Percentiles rank a stretch among this genome's conserved stretches.
Conservation (phyloP, 2,113 vertebrate species). For the Mobula birostris region DNA sequence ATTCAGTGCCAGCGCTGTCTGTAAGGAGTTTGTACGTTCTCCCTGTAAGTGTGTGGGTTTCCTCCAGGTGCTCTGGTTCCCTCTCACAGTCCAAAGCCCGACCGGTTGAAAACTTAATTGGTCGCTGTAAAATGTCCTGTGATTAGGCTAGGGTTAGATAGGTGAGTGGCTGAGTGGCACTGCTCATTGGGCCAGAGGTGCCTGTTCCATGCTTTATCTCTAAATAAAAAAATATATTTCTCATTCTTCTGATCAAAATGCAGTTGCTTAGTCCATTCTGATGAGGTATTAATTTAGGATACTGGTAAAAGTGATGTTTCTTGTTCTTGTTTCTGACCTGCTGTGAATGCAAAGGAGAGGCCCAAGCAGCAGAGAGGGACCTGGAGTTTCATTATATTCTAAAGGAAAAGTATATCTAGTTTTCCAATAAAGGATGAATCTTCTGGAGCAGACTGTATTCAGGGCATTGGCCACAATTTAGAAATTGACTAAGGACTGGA, state of each 20-base stretch:
- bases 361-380: background rate
- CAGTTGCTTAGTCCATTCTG: background rate
- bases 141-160: no score
- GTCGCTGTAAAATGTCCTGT: no score
- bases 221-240: no score
- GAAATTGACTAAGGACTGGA: background rate
- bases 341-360: background rate
- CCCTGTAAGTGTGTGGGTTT: no score
- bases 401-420: background rate
- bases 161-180: no score
- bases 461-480: background rate
- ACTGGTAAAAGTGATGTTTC: background rate
- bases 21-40: no score
- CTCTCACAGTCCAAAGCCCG: no score
- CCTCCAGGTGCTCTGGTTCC: no score
- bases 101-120: no score
- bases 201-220: no score
- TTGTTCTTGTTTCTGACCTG: background rate
- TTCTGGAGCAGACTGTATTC: background rate
- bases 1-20: no score
- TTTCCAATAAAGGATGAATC: background rate
- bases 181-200: no score
- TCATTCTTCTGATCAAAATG: background rate
- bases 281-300: background rate
- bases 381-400: background rate